These are phyloP conservation scores for Cervus canadensis DNA, from an alignment of 2,113 vertebrate species.

Conservation along the genomic window DNA sequence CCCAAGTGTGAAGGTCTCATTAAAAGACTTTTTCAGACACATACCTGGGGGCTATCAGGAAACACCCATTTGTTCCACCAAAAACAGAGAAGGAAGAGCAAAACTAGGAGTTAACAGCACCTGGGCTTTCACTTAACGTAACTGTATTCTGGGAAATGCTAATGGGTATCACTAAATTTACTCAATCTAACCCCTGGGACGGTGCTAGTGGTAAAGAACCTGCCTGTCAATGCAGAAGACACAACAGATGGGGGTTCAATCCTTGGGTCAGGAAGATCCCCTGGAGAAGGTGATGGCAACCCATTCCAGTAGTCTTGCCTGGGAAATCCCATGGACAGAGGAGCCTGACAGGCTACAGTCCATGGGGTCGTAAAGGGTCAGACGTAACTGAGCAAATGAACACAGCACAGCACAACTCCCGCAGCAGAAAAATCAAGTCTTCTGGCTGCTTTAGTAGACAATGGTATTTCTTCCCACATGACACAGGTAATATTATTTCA, in stretches of 20 bases:
- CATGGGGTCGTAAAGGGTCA: background rate
- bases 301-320: background rate
- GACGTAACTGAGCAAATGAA: background rate
- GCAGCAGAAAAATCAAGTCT: background rate
- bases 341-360: background rate
- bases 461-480: background rate
- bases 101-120: background rate
- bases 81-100: background rate
- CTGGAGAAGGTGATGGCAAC: background rate
- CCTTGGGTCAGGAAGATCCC: background rate
- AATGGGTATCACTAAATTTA: background rate
- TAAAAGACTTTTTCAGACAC: slow-evolving; percentile 12
- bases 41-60: background rate
- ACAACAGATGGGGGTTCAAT: background rate
- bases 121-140: background rate
- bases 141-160: slow-evolving; percentile 34
- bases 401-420: background rate
- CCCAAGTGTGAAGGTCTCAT: background rate
- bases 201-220: background rate
- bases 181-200: background rate
- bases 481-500: background rate
- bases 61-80: background rate
- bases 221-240: background rate
- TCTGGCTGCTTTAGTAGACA: background rate
- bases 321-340: background rate